A percentile compares a stretch with the other conserved stretches of the same genome.
These are phyloP conservation scores for Elephas maximus DNA, from an alignment of 2,113 vertebrate genomes.

Conservation along the genomic window DNA sequence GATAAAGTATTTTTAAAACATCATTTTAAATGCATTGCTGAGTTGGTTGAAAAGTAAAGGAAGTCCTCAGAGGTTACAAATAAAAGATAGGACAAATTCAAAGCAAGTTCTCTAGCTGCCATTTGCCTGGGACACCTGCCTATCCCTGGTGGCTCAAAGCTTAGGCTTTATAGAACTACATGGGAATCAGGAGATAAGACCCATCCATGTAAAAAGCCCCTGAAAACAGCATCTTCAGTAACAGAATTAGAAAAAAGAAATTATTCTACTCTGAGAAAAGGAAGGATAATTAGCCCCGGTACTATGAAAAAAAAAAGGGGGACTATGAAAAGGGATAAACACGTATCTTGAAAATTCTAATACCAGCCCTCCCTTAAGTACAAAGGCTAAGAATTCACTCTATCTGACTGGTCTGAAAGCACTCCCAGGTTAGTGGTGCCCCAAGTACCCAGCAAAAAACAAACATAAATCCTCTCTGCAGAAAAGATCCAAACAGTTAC, in stretches of 20 bases:
- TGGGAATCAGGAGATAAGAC: background rate
- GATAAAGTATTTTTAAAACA: conserved; percentile 34
- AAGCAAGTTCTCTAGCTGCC: background rate
- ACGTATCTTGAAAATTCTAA: background rate
- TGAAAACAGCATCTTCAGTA: background rate
- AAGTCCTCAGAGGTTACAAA: background rate
- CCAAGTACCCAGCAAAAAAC: background rate
- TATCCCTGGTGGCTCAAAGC: background rate
- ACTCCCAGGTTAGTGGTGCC: background rate
- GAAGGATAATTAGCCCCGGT: background rate
- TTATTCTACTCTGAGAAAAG: background rate
- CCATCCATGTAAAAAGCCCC: background rate
- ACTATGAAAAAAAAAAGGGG: background rate
- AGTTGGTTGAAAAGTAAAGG: background rate
- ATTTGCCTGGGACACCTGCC: background rate
- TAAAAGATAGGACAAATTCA: background rate
- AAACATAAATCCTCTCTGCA: background rate
- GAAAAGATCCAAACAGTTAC: background rate
- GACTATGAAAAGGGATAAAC: accelerated
- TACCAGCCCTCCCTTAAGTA: background rate
- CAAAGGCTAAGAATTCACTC: background rate
- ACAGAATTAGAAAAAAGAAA: background rate
- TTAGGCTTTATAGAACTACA: background rate
- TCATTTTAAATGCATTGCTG: conserved; percentile 12
- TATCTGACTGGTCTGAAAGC: background rate